phyloP scores from a whole-genome alignment of 2,797 vertebrate species.

The Gymnothorax javanicus region DNA sequence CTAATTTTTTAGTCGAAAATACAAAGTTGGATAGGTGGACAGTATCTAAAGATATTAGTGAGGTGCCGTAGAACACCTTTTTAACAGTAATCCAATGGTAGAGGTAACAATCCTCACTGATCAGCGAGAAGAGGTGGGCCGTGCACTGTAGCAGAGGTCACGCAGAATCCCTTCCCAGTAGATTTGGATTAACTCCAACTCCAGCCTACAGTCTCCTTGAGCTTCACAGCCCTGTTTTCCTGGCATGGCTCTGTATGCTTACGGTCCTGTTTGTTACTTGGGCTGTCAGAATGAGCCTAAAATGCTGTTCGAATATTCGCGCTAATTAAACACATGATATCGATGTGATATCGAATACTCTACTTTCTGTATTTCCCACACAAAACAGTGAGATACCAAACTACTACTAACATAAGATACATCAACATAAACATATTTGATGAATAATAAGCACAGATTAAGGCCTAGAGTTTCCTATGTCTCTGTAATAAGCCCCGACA shows the following conservation, averaged over 20 bases:
- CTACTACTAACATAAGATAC: no score
- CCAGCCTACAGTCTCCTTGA: neutral
- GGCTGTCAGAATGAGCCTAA: no score
- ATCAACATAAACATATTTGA: no score
- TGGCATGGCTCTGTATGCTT: neutral
- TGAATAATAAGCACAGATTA: no score
- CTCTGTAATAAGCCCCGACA: no score
- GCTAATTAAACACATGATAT: no score
- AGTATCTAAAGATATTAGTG: neutral
- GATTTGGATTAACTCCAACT: conserved; percentile 20
- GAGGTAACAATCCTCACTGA: neutral
- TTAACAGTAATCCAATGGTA: neutral
- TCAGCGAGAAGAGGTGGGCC: conserved; percentile 19
- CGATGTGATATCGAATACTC: no score
- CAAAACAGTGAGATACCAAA: no score
- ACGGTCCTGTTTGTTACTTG: neutral
- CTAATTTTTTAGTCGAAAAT: neutral
- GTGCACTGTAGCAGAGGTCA: neutral
- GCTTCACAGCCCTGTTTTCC: conserved; percentile 55
- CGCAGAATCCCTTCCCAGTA: neutral
- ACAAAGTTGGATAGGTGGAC: neutral
- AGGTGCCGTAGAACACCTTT: neutral
- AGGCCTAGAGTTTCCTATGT: no score
- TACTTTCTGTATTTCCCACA: no score
- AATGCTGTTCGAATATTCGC: no score